These are phyloP conservation scores for Xestia rhomboidea DNA, from an alignment of 2,888 invertebrate species.

Conservation along the genomic window DNA sequence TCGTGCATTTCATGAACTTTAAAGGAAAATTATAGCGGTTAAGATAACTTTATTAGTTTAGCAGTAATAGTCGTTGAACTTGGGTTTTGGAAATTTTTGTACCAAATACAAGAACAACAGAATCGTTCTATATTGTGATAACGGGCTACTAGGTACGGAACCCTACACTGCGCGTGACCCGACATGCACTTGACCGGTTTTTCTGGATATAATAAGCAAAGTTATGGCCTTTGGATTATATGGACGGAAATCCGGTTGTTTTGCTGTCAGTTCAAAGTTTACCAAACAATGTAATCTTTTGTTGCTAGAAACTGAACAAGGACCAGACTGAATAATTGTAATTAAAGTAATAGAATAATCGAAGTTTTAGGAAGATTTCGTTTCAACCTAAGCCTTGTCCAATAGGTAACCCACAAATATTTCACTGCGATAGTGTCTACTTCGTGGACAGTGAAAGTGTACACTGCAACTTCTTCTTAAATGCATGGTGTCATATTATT, in stretches of 20 bases:
- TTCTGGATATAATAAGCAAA: neutral
- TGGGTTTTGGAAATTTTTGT: no score
- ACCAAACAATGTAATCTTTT: neutral
- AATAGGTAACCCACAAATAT: neutral
- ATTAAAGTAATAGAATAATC: neutral
- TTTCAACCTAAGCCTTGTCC: neutral
- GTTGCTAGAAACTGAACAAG: neutral
- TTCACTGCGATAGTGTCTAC: neutral
- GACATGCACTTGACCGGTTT: no score
- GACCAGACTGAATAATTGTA: neutral
- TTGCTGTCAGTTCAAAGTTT: slow-evolving; percentile 11
- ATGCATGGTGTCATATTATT: slow-evolving; percentile 27
- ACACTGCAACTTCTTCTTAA: neutral
- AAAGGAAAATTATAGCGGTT: no score
- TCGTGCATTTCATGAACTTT: no score
- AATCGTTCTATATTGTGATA: no score
- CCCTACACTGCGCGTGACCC: no score
- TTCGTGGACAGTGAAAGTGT: neutral
- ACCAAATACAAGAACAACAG: no score
- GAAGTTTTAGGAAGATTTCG: neutral
- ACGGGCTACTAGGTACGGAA: no score
- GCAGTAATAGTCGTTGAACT: no score
- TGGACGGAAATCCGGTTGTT: slow-evolving; percentile 21
- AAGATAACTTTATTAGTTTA: no score
- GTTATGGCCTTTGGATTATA: slow-evolving; percentile 3